Conservation (phyloP, 1,140 invertebrate genomes). For the Rhyacophila brunnea region DNA sequence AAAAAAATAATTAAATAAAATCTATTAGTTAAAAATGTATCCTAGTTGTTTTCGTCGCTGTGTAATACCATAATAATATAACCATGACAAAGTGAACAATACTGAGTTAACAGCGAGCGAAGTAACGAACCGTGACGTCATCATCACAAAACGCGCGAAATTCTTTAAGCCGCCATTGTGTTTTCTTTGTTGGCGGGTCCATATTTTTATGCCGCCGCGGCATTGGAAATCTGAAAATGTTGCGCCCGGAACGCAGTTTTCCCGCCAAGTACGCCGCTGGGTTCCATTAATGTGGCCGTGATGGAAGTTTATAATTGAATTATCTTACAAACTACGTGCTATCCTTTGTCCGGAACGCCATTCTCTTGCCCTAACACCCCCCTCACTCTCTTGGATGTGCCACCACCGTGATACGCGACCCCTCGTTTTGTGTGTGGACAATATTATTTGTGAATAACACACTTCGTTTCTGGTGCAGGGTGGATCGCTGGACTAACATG, state of each 20-base stretch:
- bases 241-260: background rate
- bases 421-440: too few species aligned
- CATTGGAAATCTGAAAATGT: slow-evolving; percentile 15
- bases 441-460: too few species aligned
- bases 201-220: background rate
- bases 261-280: slow-evolving; percentile 27
- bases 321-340: slow-evolving; percentile 33
- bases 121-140: too few species aligned
- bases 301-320: slow-evolving; percentile 36
- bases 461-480: too few species aligned
- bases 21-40: too few species aligned
- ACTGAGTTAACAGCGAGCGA: too few species aligned
- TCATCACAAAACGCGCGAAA: background rate
- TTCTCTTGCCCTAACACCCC: background rate
- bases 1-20: too few species aligned
- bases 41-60: too few species aligned
- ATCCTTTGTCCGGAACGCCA: slow-evolving; percentile 26
- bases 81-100: too few species aligned
- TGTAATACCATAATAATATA: too few species aligned
- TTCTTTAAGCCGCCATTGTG: slow-evolving; percentile 3
- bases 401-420: background rate
- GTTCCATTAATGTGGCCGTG: slow-evolving; percentile 32
- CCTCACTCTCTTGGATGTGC: background rate
- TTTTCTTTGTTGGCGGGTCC: slow-evolving; percentile 1
- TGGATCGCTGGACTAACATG: too few species aligned